phyloP scores from a whole-genome alignment of 2,797 vertebrate genomes.

The Geotrypetes seraphini region DNA sequence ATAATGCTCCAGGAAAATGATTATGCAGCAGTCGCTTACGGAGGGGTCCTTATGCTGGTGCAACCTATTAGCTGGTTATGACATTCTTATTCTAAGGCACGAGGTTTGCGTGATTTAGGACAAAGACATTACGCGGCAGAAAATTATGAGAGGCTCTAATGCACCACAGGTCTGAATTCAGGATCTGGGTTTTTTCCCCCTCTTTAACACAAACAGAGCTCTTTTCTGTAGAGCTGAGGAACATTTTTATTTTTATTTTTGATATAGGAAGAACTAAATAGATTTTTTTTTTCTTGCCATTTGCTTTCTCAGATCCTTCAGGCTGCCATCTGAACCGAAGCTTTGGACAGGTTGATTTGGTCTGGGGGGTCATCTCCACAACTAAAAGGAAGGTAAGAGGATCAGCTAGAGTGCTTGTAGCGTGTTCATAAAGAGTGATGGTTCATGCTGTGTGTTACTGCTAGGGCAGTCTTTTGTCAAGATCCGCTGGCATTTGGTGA shows the following conservation, averaged over 20 bases:
- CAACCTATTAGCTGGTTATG: conserved; percentile 44
- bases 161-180: conserved; percentile 6
- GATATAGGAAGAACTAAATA: conserved; percentile 18
- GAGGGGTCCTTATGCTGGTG: conserved; percentile 37
- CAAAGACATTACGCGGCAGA: conserved; percentile 10
- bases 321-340: conserved; percentile 12
- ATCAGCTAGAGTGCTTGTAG: too few relatives aligned
- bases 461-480: not conserved
- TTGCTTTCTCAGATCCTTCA: conserved; percentile 42
- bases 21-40: conserved; percentile 42
- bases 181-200: conserved; percentile 1
- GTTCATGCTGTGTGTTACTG: not conserved
- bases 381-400: conserved; percentile 47
- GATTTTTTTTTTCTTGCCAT: conserved; percentile 11
- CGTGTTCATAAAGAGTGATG: too few relatives aligned
- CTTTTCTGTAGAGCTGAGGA: conserved; percentile 5
- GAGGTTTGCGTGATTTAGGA: conserved; percentile 14
- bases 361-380: conserved; percentile 35
- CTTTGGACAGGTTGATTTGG: too few relatives aligned
- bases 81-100: conserved; percentile 26
- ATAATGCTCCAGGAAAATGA: conserved; percentile 28
- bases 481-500: not conserved
- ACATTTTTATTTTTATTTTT: not conserved
- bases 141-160: conserved; percentile 16
- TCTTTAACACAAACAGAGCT: conserved; percentile 7